Conservation (phyloP, 2,113 vertebrate species). For the Pantherophis guttatus region DNA sequence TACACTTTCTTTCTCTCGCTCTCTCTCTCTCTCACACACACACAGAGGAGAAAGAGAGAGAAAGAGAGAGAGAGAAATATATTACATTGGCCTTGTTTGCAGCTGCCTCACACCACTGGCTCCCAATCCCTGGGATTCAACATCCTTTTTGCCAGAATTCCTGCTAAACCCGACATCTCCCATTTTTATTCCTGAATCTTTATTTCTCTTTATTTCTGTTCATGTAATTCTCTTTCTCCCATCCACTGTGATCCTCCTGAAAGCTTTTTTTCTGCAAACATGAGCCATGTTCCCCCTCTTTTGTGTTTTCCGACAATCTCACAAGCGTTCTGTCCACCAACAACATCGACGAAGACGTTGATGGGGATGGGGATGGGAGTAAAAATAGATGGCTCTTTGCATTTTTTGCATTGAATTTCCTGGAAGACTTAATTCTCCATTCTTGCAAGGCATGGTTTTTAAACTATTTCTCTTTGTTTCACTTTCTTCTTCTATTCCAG, state of each 20-base stretch:
- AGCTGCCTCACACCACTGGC: neutral
- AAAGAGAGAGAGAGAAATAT: no score
- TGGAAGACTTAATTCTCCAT: neutral
- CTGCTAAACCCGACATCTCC: neutral
- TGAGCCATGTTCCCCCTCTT: neutral
- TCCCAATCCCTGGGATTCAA: neutral
- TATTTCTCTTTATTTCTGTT: neutral
- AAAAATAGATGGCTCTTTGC: neutral
- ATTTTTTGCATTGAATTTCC: neutral
- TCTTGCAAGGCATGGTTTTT: neutral
- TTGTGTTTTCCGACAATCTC: neutral
- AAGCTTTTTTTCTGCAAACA: neutral
- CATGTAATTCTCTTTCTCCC: neutral
- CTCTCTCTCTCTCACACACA: no score
- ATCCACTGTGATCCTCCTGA: neutral
- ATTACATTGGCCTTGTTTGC: no score
- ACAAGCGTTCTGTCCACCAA: neutral
- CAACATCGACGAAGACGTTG: rapidly evolving
- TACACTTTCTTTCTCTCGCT: no score
- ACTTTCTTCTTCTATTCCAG: neutral
- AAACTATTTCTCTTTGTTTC: neutral
- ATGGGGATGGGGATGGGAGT: neutral
- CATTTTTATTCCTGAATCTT: neutral
- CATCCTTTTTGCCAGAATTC: neutral
- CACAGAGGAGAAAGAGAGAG: no score